Base-by-base conservation (phyloP, 1,140 invertebrate species). In the Pantala flavescens region DNA sequence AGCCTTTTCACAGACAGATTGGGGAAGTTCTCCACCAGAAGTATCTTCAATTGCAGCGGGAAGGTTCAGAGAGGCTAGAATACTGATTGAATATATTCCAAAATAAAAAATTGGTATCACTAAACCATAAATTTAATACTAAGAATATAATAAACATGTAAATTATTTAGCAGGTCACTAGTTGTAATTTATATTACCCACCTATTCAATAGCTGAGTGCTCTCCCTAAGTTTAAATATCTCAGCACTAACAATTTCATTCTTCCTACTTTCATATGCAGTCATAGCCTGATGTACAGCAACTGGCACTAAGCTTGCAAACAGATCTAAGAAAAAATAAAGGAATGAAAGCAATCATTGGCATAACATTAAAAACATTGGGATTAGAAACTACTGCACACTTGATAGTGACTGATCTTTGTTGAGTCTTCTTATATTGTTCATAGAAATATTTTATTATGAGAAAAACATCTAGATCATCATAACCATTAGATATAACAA, bases 21-120 rank as follows among this genome's bases (percentile, higher is more conserved):
- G 93, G 14, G 98, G 98, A 74, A 96, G 84, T 77, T 88, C 89
- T 71, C 88, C 89, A 24, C 89, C 89, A 77, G 89, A 88, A 1
- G 90, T 88, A 77, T 94, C 91, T 85, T 99, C 97, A 75, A 99
- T 88, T n/a, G 97, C 94, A 73, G 97, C 97, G 12, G 98, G 98
- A 76, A 99, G 87, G 86, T 98, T 99, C 72, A 99, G 85, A 73
- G 94, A 97, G 5, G 96, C 93, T 78, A 99, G 84, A 43, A 97
- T 88, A 77, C 92, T 93, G 81, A 76, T 82, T 81, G 21, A 36
- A 75, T 42, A 75, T 36, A 36, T 36, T 36, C 9, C 28, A 36
- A 74, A 42, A 72, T 21, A 43, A 74, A 74, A 23, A 42, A 14
- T 21, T 28, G 74, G 23, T 14, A 71, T n/a, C 9, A 63, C 23